Base-by-base conservation (phyloP, 30 jellyfish, hydroid and myxozoan genomes). In the Aurelia sp. region DNA sequence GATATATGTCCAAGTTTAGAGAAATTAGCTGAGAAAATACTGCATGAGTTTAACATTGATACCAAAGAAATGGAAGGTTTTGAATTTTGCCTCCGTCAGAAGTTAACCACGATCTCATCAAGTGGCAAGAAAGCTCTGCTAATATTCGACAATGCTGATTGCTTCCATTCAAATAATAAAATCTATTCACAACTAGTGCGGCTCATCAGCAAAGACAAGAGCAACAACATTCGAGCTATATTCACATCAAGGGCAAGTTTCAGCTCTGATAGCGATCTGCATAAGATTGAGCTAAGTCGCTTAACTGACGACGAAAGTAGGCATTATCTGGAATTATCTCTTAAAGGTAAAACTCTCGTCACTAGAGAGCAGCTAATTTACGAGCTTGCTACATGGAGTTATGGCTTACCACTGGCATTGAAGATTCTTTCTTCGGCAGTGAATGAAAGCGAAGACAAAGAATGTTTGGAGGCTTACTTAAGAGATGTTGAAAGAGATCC, bases 131-230 rank as follows among this genome's bases (percentile, higher is more conserved):
- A 24, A 13, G 85, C 85, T n/a, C 24, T 74, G 59, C 40, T 74
- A 20, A 31, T 74, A 1, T 74, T 74, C 53, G 85, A 74, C 53
- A 74, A 74, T 53, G 85, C 85, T 19, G 85, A 74, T 74, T 50
- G 31, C 50, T 24, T 74, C 59, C 21, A 53, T 24, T 44, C 85
- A 74, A 41, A 1, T 21, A 21, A 20, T 9, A 24, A 63, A 63
- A 47, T 71, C 41, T 59, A n/a, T 27, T 19, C 16, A 9, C 59
- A 74, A 44, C 41, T 74, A 18, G 20, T 20, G 51, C 19, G 85
- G n/a, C 57, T 38, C 16, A 53, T 74, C 7, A 21, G 50, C 50
- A 22, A 27, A 51, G 0, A 74, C 38, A 51, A 48, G 19, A 33
- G 85, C 31, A 55, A 35, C 19, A 50, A 48, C 16, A 74, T 74